These are phyloP conservation scores for Drosophila pseudotakahashii DNA, from an alignment of 2,888 invertebrate genomes.

Conservation along the genomic window DNA sequence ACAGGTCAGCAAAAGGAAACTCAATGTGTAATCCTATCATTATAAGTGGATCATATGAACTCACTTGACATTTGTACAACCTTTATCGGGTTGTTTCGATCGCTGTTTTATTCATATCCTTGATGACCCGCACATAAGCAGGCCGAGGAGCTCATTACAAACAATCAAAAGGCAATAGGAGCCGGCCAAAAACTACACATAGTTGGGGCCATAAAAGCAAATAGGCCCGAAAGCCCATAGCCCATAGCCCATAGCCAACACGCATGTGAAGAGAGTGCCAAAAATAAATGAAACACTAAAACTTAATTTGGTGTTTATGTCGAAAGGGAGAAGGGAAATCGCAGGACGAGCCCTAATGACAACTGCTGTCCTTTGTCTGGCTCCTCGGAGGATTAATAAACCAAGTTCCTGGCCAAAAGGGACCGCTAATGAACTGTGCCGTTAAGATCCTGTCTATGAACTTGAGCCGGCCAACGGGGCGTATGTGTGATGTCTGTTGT, in stretches of 20 bases:
- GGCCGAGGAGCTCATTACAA: constrained; percentile 60
- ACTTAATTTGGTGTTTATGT: constrained; percentile 76
- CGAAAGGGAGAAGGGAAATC: constrained; percentile 2
- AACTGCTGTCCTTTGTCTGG: constrained; percentile 59
- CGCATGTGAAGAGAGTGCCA: constrained; percentile 38
- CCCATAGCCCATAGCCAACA: constrained; percentile 1
- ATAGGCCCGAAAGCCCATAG: constrained; percentile 36
- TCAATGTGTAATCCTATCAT: background rate
- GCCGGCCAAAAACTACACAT: constrained; percentile 37
- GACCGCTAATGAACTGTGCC: constrained; percentile 70
- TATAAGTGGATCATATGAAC: constrained; percentile 6
- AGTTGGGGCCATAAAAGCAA: constrained; percentile 34
- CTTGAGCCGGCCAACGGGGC: constrained; percentile 55
- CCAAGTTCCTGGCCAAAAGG: constrained; percentile 53
- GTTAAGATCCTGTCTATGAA: constrained; percentile 65
- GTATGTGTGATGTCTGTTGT: constrained; percentile 63
- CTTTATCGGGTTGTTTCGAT: constrained; percentile 31
- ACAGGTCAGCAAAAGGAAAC: background rate
- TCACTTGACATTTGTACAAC: constrained; percentile 32
- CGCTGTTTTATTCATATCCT: constrained; percentile 53
- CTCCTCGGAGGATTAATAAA: constrained; percentile 71
- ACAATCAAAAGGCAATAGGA: constrained; percentile 69
- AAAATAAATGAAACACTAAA: constrained; percentile 70
- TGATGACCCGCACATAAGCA: constrained; percentile 35
- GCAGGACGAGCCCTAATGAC: constrained; percentile 60